Evolutionary conservation across 1,140 invertebrate species (phyloP).

Genomic region (Octopus sinensis): DNA sequence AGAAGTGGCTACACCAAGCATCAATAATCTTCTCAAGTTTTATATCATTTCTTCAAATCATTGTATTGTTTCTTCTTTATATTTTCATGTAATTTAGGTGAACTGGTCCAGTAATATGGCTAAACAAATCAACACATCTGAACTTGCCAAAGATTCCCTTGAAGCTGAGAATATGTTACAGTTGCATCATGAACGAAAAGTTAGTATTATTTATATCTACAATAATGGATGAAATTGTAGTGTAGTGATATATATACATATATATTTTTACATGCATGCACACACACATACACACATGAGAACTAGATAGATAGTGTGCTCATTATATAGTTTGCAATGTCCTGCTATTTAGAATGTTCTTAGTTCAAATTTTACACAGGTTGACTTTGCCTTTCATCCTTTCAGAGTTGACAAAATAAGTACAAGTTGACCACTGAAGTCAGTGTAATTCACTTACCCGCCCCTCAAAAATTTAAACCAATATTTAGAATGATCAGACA

Average conservation of each 20-base stretch:
- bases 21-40: not conserved
- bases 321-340: too few relatives aligned
- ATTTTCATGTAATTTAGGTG: conserved; percentile 55
- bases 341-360: too few relatives aligned
- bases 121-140: conserved; percentile 91
- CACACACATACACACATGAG: too few relatives aligned
- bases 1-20: too few relatives aligned
- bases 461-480: too few relatives aligned
- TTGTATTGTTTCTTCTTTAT: not conserved
- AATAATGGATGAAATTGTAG: not conserved
- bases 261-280: not conserved
- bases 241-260: not conserved
- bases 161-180: conserved; percentile 94
- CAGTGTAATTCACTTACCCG: too few relatives aligned
- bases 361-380: too few relatives aligned
- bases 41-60: not conserved
- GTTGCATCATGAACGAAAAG: conserved; percentile 89
- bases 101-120: conserved; percentile 99
- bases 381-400: too few relatives aligned
- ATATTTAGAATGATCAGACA: too few relatives aligned
- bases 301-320: too few relatives aligned
- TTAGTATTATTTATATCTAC: conserved; percentile 18
- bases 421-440: too few relatives aligned
- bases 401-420: too few relatives aligned
- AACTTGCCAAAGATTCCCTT: conserved; percentile 95